These are phyloP conservation scores for Siniperca knerii DNA, from an alignment of 2,113 vertebrate species.

Conservation along the genomic window DNA sequence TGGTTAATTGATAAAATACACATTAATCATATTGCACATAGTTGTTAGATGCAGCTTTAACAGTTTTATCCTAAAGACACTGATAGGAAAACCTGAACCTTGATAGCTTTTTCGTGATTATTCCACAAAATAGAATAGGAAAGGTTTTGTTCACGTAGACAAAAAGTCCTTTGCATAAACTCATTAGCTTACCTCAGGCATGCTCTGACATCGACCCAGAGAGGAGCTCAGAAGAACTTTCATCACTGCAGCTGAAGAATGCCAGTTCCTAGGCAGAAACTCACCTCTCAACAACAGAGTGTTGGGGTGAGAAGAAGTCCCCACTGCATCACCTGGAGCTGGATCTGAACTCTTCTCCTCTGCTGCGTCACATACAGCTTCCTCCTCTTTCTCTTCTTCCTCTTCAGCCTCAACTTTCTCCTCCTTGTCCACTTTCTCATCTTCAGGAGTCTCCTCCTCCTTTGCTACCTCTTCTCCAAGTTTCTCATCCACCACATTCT, in stretches of 20 bases:
- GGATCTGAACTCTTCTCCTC: conserved; percentile 32
- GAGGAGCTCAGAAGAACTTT: conserved; percentile 87
- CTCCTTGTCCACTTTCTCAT: conserved; percentile 9
- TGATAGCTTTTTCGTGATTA: background rate
- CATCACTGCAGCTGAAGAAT: conserved; percentile 87
- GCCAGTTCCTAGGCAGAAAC: conserved; percentile 75
- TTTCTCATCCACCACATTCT: conserved; percentile 33
- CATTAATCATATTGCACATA: too few species aligned
- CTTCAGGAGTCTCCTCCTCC: conserved; percentile 25
- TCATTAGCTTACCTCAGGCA: conserved; percentile 80
- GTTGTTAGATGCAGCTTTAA: too few species aligned
- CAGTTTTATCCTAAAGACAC: too few species aligned
- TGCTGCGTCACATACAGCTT: background rate
- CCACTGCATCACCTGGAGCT: conserved; percentile 17
- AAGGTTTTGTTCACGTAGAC: background rate
- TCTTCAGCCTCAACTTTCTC: conserved; percentile 41
- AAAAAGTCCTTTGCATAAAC: background rate
- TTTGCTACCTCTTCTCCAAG: conserved; percentile 33
- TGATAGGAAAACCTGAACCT: background rate
- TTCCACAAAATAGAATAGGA: background rate
- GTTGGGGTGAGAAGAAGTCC: background rate
- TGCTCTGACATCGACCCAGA: conserved; percentile 86
- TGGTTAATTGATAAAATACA: too few species aligned
- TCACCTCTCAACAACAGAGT: conserved; percentile 12
- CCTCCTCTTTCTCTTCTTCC: conserved; percentile 34